Conservation (phyloP, 2,888 invertebrate genomes). For the Halictus ligatus region DNA sequence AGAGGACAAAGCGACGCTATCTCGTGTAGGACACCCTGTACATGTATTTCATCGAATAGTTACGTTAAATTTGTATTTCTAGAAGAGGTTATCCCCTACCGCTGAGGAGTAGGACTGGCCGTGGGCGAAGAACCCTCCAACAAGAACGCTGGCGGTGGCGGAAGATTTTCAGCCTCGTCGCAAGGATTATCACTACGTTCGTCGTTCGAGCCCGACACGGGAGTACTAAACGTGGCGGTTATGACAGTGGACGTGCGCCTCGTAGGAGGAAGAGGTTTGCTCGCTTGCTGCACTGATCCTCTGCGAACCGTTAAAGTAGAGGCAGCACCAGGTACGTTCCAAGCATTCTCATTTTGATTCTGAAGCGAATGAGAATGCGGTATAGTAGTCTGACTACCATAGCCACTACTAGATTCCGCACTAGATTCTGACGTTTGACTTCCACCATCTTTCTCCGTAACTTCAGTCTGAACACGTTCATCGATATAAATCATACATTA, state of each 20-base stretch:
- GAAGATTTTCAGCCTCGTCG: constrained; percentile 87
- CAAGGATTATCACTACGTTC: constrained; percentile 69
- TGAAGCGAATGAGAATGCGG: constrained; percentile 83
- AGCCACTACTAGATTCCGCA: constrained; percentile 91
- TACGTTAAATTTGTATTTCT: background rate
- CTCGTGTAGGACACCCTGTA: no score
- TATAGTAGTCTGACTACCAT: constrained; percentile 91
- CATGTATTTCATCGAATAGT: background rate
- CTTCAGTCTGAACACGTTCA: constrained; percentile 76
- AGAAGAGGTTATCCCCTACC: constrained; percentile 68
- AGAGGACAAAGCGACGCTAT: no score
- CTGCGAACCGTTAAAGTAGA: constrained; percentile 85
- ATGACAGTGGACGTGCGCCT: constrained; percentile 91
- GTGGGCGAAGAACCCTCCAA: constrained; percentile 86
- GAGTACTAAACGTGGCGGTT: constrained; percentile 52
- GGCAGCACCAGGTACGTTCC: constrained; percentile 74
- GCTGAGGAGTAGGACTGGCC: constrained; percentile 79
- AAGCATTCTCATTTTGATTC: constrained; percentile 77
- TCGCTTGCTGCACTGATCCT: constrained; percentile 87
- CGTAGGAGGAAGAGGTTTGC: constrained; percentile 91
- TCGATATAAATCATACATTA: constrained; percentile 1
- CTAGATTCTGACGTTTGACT: constrained; percentile 88
- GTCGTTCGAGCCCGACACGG: constrained; percentile 62
- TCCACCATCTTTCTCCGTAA: constrained; percentile 81
- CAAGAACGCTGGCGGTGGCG: constrained; percentile 92